Evolutionary conservation across 2,888 invertebrate genomes (phyloP), one percentile per base, ranked within the genome.

Genomic region (Pinctada fucata): DNA sequence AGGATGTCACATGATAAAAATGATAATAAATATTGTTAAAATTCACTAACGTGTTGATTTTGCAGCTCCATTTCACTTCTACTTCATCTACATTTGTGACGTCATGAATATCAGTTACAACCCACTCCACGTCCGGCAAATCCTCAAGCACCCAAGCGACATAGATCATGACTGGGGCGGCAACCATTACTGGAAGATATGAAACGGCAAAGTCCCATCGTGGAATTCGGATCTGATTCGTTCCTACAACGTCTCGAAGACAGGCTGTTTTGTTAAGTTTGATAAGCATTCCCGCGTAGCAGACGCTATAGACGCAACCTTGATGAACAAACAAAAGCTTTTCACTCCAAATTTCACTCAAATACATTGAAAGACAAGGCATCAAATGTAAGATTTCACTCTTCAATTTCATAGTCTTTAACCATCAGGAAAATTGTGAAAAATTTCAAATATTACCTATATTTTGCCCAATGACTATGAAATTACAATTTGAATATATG

Each of bases 191-290:
- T 2, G 78, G 78, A 6, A 78, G 64, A 51, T 73, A 78, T 0
- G 78, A 72, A 16, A 78, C 6, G n/a, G 49, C 63, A 16, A 78
- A 78, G 45, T 78, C 78, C 78, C 78, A 78, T 45, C 69, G 58
- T 31, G 78, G 73, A 58, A 78, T 13, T 8, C 49, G 45, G 45
- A 52, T 73, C 8, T 73, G 68, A 10, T 73, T 72, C 3, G 52
- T 47, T 16, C 73, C 73, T 6, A 78, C 49, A 47, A 73, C 45
- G 10, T 49, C 69, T 8, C 73, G 67, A 49, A 78, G 63, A 64
- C 78, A 78, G 3, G 68, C 78, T 31, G 72, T 74, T 45, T 78
- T 78, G 64, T 78, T 78, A 10, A 78, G 69, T 69, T 78, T 78
- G 6, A 78, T 73, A 3, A 78, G 45, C 45, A 78, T 16, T n/a